Conservation (phyloP, 2,113 vertebrate species). For the Phalacrocorax brasilianus region DNA sequence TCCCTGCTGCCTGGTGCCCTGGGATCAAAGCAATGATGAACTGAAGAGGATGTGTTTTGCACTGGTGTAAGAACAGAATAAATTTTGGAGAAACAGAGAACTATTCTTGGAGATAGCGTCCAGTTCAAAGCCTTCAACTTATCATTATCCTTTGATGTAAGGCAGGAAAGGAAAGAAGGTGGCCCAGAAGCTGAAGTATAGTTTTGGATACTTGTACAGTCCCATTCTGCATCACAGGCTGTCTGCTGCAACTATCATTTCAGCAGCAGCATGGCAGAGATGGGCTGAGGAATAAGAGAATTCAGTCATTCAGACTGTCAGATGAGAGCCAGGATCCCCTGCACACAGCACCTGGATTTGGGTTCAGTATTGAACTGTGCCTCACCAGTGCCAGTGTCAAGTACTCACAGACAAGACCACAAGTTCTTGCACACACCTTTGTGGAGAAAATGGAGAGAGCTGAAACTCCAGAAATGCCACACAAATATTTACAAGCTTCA, state of each 20-base stretch:
- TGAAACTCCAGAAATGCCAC: neutral
- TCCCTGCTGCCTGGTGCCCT: neutral
- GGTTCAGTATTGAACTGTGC: neutral
- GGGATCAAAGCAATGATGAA: neutral
- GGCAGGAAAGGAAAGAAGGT: neutral
- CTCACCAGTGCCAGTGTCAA: fast-evolving
- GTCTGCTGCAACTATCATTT: neutral
- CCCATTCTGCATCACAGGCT: neutral
- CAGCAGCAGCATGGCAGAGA: neutral
- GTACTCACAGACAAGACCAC: neutral
- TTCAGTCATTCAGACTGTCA: neutral
- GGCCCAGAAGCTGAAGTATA: neutral
- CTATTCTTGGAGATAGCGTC: neutral
- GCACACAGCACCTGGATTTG: fast-evolving
- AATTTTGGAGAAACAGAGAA: neutral
- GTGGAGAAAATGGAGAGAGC: neutral
- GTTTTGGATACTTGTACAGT: neutral
- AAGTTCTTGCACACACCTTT: neutral
- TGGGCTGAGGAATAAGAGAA: neutral
- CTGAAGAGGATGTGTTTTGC: neutral
- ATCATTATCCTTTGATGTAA: neutral
- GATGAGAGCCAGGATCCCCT: neutral
- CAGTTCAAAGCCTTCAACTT: neutral
- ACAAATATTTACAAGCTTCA: neutral
- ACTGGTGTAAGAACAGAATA: neutral